Percentiles rank a stretch among this genome's conserved stretches.
phyloP scores from a whole-genome alignment of 2,888 invertebrate genomes.

The Thumatha senex region DNA sequence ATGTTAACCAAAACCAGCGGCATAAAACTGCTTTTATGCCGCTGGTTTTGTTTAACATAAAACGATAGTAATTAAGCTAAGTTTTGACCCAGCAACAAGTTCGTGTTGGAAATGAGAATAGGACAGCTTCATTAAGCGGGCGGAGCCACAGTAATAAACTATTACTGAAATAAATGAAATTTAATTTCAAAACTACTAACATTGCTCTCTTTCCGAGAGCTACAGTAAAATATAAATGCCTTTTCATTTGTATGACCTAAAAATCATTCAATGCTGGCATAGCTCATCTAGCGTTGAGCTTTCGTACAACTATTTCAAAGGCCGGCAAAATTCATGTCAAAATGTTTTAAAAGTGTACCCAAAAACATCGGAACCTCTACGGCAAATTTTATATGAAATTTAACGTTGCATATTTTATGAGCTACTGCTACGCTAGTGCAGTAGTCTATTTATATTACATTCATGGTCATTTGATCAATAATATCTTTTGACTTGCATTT shows the following conservation, averaged over 20 bases:
- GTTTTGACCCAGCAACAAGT: too few relatives aligned
- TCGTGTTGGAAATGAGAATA: too few relatives aligned
- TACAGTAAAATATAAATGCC: slow-evolving; percentile 31
- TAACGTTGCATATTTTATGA: slow-evolving; percentile 59
- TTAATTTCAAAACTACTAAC: too few relatives aligned
- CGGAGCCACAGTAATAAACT: too few relatives aligned
- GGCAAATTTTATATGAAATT: slow-evolving; percentile 59
- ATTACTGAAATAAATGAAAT: too few relatives aligned
- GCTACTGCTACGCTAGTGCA: slow-evolving; percentile 38
- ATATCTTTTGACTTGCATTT: too few relatives aligned
- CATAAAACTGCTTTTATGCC: too few relatives aligned
- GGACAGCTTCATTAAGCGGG: too few relatives aligned
- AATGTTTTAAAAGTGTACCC: slow-evolving; percentile 56
- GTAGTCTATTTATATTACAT: slow-evolving; percentile 11
- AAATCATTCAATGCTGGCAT: slow-evolving; percentile 30
- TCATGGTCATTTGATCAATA: background rate
- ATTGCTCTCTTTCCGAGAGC: too few relatives aligned
- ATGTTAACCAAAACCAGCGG: too few relatives aligned
- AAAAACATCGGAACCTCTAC: slow-evolving; percentile 49
- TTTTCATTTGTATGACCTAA: slow-evolving; percentile 39
- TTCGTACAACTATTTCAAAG: slow-evolving; percentile 46
- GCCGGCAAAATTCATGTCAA: slow-evolving; percentile 53
- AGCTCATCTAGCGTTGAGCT: slow-evolving; percentile 13
- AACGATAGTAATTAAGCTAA: too few relatives aligned
- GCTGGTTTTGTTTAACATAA: too few relatives aligned